phyloP scores from a whole-genome alignment of 2,797 vertebrate genomes.

The Silurus lanzhouensis region DNA sequence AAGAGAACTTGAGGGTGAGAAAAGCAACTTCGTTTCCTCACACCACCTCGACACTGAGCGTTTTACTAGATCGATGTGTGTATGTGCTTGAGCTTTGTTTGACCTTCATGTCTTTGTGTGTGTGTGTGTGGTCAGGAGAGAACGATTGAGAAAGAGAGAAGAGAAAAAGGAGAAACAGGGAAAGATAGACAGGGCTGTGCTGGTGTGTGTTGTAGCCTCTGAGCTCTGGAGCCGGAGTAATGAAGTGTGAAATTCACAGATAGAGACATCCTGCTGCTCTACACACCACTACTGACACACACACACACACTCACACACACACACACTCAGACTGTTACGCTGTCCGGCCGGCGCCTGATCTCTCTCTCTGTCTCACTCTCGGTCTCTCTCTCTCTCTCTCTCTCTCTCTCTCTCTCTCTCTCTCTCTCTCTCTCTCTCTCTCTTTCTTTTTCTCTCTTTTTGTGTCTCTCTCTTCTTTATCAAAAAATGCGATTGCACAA shows the following conservation, averaged over 20 bases:
- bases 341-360: constrained; percentile 16
- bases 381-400: background rate
- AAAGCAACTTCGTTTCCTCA: background rate
- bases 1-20: background rate
- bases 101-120: background rate
- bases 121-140: background rate
- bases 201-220: constrained; percentile 23
- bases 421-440: background rate
- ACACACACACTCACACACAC: constrained; percentile 32
- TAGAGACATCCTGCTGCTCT: constrained; percentile 69
- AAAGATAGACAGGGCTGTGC: background rate
- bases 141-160: background rate
- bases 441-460: background rate
- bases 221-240: constrained; percentile 75
- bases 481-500: background rate
- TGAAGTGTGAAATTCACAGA: constrained; percentile 77
- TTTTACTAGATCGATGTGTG: background rate
- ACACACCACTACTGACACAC: constrained; percentile 59
- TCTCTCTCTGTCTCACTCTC: background rate
- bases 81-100: background rate
- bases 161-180: background rate
- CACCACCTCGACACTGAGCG: too few relatives aligned
- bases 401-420: background rate
- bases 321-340: constrained; percentile 8
- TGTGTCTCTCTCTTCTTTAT: background rate